phyloP scores from a whole-genome alignment of 2,113 vertebrate genomes.

The Isichthys henryi region DNA sequence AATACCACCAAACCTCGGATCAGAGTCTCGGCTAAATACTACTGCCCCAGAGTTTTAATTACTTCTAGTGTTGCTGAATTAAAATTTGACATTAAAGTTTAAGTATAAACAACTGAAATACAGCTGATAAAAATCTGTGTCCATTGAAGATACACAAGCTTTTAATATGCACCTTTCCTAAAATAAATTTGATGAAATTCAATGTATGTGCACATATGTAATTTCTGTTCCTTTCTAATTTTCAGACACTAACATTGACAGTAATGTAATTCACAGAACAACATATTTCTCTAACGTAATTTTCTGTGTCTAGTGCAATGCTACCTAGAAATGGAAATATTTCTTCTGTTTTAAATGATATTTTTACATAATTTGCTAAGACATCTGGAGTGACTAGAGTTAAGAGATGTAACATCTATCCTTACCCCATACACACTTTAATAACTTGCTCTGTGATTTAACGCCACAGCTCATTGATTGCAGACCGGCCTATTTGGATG shows the following conservation, averaged over 20 bases:
- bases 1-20: background rate
- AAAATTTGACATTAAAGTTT: background rate
- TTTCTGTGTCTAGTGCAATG: background rate
- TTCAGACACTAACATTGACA: background rate
- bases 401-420: background rate
- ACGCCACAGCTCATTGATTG: conserved; percentile 66
- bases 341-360: background rate
- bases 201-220: background rate
- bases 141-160: background rate
- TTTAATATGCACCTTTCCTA: background rate
- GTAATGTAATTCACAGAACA: background rate
- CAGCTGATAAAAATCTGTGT: background rate
- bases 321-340: background rate
- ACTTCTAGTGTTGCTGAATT: background rate
- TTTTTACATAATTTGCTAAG: conserved; percentile 15
- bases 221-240: background rate
- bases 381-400: conserved; percentile 11
- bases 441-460: conserved; percentile 25
- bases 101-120: background rate
- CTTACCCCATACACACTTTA: background rate
- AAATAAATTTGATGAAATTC: background rate
- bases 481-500: conserved; percentile 65
- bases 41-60: background rate
- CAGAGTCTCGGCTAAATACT: background rate
- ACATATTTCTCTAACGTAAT: background rate